These are phyloP conservation scores for Sebastes hopkinsi DNA, from an alignment of 2,797 vertebrate genomes.

Conservation along the genomic window DNA sequence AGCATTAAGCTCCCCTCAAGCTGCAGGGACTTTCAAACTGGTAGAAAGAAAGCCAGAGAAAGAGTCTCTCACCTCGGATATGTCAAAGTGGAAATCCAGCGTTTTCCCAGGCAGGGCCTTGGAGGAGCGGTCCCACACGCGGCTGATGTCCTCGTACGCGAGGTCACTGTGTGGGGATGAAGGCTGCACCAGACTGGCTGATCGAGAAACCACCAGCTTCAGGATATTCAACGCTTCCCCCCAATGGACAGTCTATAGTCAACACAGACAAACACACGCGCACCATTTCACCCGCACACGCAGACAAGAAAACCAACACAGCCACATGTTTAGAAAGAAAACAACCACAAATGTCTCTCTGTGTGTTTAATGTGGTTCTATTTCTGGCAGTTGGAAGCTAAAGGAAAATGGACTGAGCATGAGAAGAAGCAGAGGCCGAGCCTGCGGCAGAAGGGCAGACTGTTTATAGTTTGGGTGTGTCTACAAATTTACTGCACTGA, in stretches of 20 bases:
- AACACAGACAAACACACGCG: conserved; percentile 27
- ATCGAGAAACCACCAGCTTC: conserved; percentile 93
- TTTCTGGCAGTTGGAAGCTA: conserved; percentile 28
- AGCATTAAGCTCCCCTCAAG: not conserved
- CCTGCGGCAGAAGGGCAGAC: conserved; percentile 63
- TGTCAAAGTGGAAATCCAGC: conserved; percentile 94
- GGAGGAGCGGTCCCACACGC: conserved; percentile 90
- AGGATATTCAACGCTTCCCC: conserved; percentile 92
- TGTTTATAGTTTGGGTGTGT: conserved; percentile 85
- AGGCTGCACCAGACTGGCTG: conserved; percentile 91
- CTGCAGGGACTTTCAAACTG: not conserved
- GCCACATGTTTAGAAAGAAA: conserved; percentile 19
- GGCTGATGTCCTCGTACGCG: conserved; percentile 89
- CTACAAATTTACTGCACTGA: conserved; percentile 70
- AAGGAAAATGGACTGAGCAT: conserved; percentile 47
- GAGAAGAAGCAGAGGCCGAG: conserved; percentile 60
- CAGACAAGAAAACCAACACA: conserved; percentile 35
- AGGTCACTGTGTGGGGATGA: conserved; percentile 87
- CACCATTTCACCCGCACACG: conserved; percentile 6
- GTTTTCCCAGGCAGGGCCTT: conserved; percentile 95
- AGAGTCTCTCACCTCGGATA: conserved; percentile 87
- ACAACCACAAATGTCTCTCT: conserved; percentile 12
- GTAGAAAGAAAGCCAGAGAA: conserved; percentile 7
- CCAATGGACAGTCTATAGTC: conserved; percentile 89
- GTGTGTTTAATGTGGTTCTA: conserved; percentile 29